Evolutionary conservation across 2,113 vertebrate genomes (phyloP).

Genomic region (Nesospiza acunhae): DNA sequence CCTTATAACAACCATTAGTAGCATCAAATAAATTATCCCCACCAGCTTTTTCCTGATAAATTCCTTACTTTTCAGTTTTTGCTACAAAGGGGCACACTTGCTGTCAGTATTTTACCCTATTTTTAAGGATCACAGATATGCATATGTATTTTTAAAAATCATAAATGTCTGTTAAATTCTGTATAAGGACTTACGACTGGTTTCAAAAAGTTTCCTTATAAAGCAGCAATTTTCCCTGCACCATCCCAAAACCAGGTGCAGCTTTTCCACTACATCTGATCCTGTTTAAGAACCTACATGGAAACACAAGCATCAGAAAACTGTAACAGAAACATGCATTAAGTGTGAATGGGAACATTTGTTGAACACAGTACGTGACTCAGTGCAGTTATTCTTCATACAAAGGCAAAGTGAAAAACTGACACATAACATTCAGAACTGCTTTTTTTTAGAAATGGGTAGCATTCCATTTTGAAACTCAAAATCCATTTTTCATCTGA

Average conservation of each 20-base stretch:
- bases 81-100: not conserved
- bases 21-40: not conserved
- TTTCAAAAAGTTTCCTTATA: not conserved
- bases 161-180: not conserved
- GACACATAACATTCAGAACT: not conserved
- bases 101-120: not conserved
- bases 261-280: not conserved
- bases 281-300: not conserved
- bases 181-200: rapidly evolving
- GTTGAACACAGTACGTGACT: constrained; percentile 32
- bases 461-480: not conserved
- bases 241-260: not conserved
- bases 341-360: constrained; percentile 34
- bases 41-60: not conserved
- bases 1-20: not conserved
- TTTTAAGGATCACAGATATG: not conserved
- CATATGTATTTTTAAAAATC: not conserved
- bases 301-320: constrained; percentile 23
- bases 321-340: not conserved
- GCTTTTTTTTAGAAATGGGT: not conserved
- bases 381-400: constrained; percentile 31
- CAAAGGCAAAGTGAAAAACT: constrained; percentile 28
- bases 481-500: not conserved
- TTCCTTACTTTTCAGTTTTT: not conserved
- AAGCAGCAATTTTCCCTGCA: not conserved